Base-by-base conservation (phyloP, 2,113 vertebrate genomes). In the Amblyornis subalaris region DNA sequence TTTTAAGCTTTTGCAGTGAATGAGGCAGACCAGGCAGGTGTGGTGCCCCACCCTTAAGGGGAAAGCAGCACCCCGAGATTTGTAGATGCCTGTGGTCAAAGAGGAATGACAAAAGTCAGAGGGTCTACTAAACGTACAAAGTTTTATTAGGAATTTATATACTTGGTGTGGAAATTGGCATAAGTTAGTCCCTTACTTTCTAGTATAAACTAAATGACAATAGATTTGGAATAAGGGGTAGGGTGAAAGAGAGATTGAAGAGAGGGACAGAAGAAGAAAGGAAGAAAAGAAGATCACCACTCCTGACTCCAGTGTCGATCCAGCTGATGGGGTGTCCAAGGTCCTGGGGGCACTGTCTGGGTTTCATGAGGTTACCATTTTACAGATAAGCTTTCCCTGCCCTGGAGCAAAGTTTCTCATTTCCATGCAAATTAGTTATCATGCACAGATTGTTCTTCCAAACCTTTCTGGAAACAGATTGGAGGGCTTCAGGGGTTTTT, bases 291-390 rank as follows among this genome's bases (percentile, higher is more conserved):
- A 25, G 26, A 44, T 23, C 26, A 28, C 8, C 12, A 57, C 12
- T 42, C 31, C 35, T 4, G 3, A 9, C 14, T 50, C 9, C 22
- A 42, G 9, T 22, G 25, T 19, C 0, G 0, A 35, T 57, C 12
- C 33, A 51, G 33, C 15, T 36, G 9, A 15, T 44, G 26, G 2
- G 11, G 8, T 88, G 31, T 33, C 14, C 19, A 24, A 21, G 12
- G 6, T 12, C 26, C 44, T 80, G 14, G 14, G 12, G 5, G 0
- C 3, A 18, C 40, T 48, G 35, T 13, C 13, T 7, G 35, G 12
- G 6, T 58, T 73, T 65, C 23, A 24, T 45, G 33, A 36, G 2
- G 22, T 10, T 58, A 28, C 33, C 1, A 51, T 65, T 44, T 11
- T 24, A 29, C 16, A 44, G 44, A 36, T 10, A 36, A 85, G 8